Evolutionary conservation across 2,113 vertebrate genomes (phyloP).

Genomic region (Piprites chloris): DNA sequence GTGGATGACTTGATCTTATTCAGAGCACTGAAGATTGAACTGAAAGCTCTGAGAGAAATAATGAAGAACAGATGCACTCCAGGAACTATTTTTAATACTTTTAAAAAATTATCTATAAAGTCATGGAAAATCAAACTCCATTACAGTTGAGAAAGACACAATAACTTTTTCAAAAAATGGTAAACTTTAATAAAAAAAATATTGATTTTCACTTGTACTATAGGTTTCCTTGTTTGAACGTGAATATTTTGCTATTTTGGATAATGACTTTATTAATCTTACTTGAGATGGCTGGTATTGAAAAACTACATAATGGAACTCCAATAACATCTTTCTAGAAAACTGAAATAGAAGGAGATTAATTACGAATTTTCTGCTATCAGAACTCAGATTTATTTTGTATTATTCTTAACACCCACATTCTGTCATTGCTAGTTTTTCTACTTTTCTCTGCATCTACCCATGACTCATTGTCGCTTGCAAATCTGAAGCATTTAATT

Average conservation of each 20-base stretch:
- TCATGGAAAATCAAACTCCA: background rate
- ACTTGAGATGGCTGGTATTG: background rate
- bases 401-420: constrained; percentile 10
- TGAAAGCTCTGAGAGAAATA: background rate
- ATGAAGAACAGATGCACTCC: background rate
- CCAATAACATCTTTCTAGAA: background rate
- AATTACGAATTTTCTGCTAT: background rate
- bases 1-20: background rate
- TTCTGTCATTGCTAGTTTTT: constrained; percentile 3
- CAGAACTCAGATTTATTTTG: background rate
- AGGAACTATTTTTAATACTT: background rate
- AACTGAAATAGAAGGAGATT: background rate
- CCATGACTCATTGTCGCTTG: constrained; percentile 18
- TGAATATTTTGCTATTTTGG: background rate
- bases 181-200: background rate
- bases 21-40: background rate
- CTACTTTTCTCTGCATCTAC: background rate
- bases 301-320: background rate
- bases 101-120: background rate
- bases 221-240: background rate
- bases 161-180: background rate
- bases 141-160: background rate
- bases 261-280: background rate
- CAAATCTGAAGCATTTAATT: constrained; percentile 36
- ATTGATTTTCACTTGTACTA: background rate